These are phyloP conservation scores for Mionectes macconnelli DNA, from an alignment of 2,113 vertebrate species.

Conservation along the genomic window DNA sequence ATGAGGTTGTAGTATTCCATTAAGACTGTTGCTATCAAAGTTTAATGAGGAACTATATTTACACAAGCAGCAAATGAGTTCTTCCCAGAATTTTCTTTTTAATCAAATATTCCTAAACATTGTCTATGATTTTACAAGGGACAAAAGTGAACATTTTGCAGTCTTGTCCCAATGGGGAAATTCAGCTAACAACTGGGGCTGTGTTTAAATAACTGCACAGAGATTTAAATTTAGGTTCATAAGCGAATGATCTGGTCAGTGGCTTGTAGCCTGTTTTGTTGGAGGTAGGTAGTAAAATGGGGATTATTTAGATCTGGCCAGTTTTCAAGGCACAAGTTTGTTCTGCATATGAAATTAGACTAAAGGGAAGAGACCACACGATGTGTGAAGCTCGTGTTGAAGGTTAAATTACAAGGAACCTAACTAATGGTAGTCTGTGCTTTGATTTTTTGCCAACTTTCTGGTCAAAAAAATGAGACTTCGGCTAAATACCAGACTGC, in stretches of 20 bases:
- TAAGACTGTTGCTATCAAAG: constrained; percentile 41
- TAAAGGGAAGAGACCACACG: background rate
- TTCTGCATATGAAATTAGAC: background rate
- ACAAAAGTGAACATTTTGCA: background rate
- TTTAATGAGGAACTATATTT: constrained; percentile 51
- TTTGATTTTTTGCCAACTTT: constrained; percentile 16
- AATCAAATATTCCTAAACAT: constrained; percentile 13
- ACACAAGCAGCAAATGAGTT: constrained; percentile 20
- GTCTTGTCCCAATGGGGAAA: background rate
- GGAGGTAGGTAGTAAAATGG: background rate
- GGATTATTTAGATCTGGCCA: background rate
- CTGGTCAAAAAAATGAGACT: background rate
- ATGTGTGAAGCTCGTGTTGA: background rate
- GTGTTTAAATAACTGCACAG: background rate
- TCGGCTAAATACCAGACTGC: background rate
- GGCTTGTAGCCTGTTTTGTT: background rate
- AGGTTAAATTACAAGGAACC: background rate
- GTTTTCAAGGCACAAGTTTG: background rate
- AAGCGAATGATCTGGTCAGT: background rate
- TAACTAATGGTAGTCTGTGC: background rate
- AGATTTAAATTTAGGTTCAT: background rate
- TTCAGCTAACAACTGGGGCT: background rate
- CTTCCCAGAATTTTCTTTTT: constrained; percentile 20
- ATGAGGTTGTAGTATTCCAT: constrained; percentile 48
- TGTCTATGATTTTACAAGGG: background rate